Base-by-base conservation (phyloP, 1,140 invertebrate species). In the Sminthurides bifidus region DNA sequence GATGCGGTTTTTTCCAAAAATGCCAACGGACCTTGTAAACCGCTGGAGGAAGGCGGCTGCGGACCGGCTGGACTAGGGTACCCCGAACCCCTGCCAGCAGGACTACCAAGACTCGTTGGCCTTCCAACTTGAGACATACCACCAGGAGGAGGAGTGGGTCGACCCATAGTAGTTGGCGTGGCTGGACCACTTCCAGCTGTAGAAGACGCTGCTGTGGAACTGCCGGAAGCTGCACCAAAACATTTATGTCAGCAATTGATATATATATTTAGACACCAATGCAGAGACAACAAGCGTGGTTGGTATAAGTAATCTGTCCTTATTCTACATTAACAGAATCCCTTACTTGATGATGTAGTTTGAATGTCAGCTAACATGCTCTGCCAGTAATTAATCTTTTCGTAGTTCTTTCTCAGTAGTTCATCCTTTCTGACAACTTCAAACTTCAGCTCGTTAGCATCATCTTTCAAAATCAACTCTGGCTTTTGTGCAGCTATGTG, bases 311-410 rank as follows among this genome's bases (percentile, higher is more conserved):
- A n/a, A n/a, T n/a, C n/a, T n/a, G n/a, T n/a, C n/a, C n/a, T n/a
- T n/a, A n/a, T 52, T 14, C 19, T 41, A 12, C n/a, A 40, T 10
- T 14, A 10, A 5, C 6, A 40, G 21, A 40, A 17, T 14, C 5
- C 24, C 43, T 21, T 33, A 56, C 43, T 24, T 37, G 6, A 30
- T 14, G 50, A 23, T 19, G 60, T 31, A 35, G 62, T 75, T 66
- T 79, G 78, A 54, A 81, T 66, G 69, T 90, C 86, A 0, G 83
- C 82, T 12, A 95, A 72, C 26, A 92, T 72, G 64, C 79, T 83
- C 69, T 93, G 89, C 91, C 90, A 95, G 40, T 85, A 79, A 14
- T 80, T 78, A 37, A 94, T 83, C 68, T 92, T 91, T 30, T 92
- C 89, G 68, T 91, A 87, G 68, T 93, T 89, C 43, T 85, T 80